Conservation (phyloP, 2,888 invertebrate genomes). For the Mesorhabditis spiculigera region DNA sequence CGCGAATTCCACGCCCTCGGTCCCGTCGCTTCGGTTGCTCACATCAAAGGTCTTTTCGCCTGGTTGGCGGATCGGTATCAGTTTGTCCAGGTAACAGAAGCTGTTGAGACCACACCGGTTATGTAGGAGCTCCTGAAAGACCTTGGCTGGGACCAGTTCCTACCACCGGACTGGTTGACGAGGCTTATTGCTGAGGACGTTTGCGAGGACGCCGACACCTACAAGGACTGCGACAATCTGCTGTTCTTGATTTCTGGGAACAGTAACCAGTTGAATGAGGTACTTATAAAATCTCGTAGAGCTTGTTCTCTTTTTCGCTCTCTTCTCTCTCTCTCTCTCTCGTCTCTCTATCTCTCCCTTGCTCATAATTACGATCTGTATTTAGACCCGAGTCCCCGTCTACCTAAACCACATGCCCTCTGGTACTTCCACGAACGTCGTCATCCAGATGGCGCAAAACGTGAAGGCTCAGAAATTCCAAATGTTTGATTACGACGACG, state of each 20-base stretch:
- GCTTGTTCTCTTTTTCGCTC: too few species aligned
- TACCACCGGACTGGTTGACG: conserved; percentile 40
- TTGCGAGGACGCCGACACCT: conserved; percentile 62
- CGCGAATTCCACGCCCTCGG: conserved; percentile 40
- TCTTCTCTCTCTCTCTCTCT: too few species aligned
- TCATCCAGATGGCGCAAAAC: conserved; percentile 4
- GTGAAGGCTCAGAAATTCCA: background rate
- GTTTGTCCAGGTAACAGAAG: background rate
- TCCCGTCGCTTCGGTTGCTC: conserved; percentile 43
- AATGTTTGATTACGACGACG: background rate
- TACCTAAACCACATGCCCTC: conserved; percentile 1
- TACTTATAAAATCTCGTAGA: background rate
- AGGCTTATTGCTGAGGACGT: conserved; percentile 23
- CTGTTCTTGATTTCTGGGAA: conserved; percentile 73
- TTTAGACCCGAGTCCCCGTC: conserved; percentile 5
- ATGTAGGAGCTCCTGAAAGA: conserved; percentile 62
- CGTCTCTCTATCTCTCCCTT: background rate
- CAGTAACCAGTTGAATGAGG: conserved; percentile 15
- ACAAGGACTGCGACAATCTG: conserved; percentile 71
- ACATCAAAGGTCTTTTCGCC: conserved; percentile 37
- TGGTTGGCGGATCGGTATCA: conserved; percentile 11
- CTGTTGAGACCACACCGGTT: too few species aligned
- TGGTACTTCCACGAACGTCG: background rate
- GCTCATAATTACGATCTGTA: background rate
- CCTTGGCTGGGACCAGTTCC: conserved; percentile 59